Evolutionary conservation across 1,140 invertebrate genomes (phyloP).

Genomic region (Ceratina japonica): DNA sequence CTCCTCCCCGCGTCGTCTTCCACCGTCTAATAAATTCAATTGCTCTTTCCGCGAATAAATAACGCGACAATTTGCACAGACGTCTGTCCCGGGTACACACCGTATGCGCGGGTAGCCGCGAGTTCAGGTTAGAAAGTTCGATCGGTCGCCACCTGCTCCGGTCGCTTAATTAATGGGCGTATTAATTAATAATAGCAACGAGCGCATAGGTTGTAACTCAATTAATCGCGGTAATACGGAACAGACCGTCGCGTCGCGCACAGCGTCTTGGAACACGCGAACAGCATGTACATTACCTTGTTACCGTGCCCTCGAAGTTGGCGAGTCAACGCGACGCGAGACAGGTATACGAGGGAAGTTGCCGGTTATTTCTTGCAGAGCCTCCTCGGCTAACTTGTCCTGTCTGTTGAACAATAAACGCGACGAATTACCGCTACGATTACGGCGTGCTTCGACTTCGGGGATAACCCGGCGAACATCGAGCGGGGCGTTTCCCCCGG

Average conservation of each 20-base stretch:
- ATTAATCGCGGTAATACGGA: slow-evolving; percentile 30
- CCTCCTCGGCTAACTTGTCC: neutral
- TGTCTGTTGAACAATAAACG: slow-evolving; percentile 26
- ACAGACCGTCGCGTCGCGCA: no score
- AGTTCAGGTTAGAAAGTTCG: neutral
- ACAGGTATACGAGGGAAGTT: slow-evolving; percentile 28
- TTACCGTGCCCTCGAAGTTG: slow-evolving; percentile 55
- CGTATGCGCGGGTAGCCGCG: neutral
- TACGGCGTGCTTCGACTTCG: neutral
- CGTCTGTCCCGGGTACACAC: neutral
- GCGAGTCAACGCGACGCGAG: slow-evolving; percentile 15
- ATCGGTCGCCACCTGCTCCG: neutral
- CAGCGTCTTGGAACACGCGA: slow-evolving; percentile 37
- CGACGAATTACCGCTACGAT: slow-evolving; percentile 32
- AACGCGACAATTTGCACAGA: neutral
- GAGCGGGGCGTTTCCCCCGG: neutral
- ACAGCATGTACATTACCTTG: slow-evolving; percentile 50
- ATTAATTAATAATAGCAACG: slow-evolving; percentile 44
- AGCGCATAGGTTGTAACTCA: slow-evolving; percentile 33
- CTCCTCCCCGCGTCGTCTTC: neutral
- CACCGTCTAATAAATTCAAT: neutral
- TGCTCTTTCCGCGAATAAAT: neutral
- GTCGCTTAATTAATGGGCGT: slow-evolving; percentile 21
- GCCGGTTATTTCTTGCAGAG: slow-evolving; percentile 12
- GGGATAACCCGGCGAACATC: slow-evolving; percentile 5